These are phyloP conservation scores for Pyrocephalus nanus DNA, from an alignment of 2,797 vertebrate species.

Conservation along the genomic window DNA sequence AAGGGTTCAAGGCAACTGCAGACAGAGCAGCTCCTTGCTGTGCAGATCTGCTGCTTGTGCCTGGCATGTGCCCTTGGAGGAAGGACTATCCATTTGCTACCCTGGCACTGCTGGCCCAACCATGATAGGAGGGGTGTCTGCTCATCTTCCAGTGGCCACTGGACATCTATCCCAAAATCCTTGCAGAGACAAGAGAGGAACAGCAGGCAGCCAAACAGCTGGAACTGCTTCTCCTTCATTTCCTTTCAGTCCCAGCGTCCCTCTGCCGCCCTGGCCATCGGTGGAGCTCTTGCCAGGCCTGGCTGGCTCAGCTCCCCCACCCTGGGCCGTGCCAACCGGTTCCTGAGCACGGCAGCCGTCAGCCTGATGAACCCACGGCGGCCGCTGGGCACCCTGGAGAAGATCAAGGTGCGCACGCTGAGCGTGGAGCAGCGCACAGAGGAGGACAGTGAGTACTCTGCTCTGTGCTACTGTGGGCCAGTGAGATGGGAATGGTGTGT, in stretches of 20 bases:
- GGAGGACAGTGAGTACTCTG: conserved; percentile 90
- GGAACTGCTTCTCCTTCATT: not conserved
- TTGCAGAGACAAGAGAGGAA: not conserved
- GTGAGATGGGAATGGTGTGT: not conserved
- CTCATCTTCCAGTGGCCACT: not conserved
- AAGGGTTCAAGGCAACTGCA: not conserved
- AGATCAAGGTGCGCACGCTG: conserved; percentile 91
- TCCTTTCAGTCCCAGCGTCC: conserved; percentile 81
- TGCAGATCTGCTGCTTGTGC: not conserved
- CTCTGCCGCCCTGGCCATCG: conserved; percentile 85
- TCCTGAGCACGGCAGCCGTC: conserved; percentile 93
- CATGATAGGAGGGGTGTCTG: not conserved
- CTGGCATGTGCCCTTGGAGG: not conserved
- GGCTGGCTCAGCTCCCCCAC: conserved; percentile 97
- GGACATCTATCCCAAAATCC: not conserved
- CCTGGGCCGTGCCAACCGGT: conserved; percentile 92
- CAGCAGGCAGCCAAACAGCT: not conserved
- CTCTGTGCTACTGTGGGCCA: not conserved
- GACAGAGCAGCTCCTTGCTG: not conserved
- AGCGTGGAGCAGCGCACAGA: conserved; percentile 91
- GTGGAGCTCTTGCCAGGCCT: conserved; percentile 88
- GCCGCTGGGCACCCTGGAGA: conserved; percentile 86
- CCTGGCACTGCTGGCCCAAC: not conserved
- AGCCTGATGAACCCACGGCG: conserved; percentile 94
- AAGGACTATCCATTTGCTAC: not conserved